Evolutionary conservation across 2,797 vertebrate genomes (phyloP).

Genomic region (Pseudocheirus occidentalis): DNA sequence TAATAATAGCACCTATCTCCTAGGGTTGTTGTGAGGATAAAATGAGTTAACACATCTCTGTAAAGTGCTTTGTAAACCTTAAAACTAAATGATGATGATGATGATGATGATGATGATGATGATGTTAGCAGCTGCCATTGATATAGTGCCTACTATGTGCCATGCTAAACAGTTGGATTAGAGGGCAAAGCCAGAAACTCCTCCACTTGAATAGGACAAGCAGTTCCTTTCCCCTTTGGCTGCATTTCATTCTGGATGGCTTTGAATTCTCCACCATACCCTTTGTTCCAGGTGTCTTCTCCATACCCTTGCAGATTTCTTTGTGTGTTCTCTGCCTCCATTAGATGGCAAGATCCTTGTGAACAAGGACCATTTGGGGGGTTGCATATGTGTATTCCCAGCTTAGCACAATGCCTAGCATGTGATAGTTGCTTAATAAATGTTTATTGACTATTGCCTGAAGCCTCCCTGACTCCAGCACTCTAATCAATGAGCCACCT

Average conservation of each 20-base stretch:
- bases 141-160: not conserved
- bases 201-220: not conserved
- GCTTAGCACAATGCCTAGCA: not conserved
- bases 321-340: not conserved
- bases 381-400: no score
- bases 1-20: no score
- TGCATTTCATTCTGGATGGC: not conserved
- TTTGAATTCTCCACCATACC: not conserved
- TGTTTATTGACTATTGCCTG: not conserved
- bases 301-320: not conserved
- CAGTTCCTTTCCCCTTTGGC: not conserved
- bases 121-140: not conserved
- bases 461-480: not conserved
- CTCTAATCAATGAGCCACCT: not conserved
- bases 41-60: not conserved
- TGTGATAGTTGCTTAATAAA: not conserved
- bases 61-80: not conserved
- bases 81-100: not conserved
- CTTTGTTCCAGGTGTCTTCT: not conserved
- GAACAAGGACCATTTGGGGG: not conserved
- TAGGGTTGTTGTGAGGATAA: not conserved
- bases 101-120: not conserved
- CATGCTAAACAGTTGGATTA: not conserved
- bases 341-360: not conserved
- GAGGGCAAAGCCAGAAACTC: not conserved